Evolutionary conservation across 2,113 vertebrate genomes (phyloP).

Genomic region (Nerophis ophidion): DNA sequence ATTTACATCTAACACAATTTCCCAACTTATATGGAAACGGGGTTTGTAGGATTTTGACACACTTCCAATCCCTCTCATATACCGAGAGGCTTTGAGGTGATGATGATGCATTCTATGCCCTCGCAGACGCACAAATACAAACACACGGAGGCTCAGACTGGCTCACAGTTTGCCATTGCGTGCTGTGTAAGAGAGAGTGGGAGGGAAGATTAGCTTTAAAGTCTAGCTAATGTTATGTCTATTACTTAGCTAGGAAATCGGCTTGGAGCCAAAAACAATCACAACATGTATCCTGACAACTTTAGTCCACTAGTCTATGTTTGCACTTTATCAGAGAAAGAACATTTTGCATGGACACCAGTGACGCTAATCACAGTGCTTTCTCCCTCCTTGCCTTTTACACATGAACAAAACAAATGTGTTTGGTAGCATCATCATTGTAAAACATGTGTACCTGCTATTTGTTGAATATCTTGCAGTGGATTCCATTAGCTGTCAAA

Average conservation of each 20-base stretch:
- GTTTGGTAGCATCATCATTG: constrained; percentile 15
- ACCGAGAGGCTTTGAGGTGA: constrained; percentile 10
- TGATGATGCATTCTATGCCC: constrained; percentile 18
- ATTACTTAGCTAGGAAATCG: constrained; percentile 26
- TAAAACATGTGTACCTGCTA: constrained; percentile 7
- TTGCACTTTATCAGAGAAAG: background rate
- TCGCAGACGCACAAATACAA: constrained; percentile 10
- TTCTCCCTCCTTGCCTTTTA: constrained; percentile 31
- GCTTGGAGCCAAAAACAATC: constrained; percentile 36
- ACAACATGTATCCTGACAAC: constrained; percentile 18
- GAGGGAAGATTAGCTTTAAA: constrained; percentile 33
- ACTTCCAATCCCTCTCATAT: no score
- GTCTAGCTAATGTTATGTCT: constrained; percentile 46
- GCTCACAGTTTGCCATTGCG: constrained; percentile 13
- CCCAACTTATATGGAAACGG: no score
- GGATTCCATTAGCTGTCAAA: background rate
- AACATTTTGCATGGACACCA: background rate
- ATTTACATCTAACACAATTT: no score
- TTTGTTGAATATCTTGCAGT: constrained; percentile 4
- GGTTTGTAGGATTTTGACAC: no score
- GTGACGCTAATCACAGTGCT: constrained; percentile 33
- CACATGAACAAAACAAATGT: constrained; percentile 9
- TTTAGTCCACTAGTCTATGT: background rate
- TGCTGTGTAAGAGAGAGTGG: constrained; percentile 34
- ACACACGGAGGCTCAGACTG: constrained; percentile 1